Evolutionary conservation across 1,140 invertebrate genomes (phyloP).

Genomic region (Diprion similis): DNA sequence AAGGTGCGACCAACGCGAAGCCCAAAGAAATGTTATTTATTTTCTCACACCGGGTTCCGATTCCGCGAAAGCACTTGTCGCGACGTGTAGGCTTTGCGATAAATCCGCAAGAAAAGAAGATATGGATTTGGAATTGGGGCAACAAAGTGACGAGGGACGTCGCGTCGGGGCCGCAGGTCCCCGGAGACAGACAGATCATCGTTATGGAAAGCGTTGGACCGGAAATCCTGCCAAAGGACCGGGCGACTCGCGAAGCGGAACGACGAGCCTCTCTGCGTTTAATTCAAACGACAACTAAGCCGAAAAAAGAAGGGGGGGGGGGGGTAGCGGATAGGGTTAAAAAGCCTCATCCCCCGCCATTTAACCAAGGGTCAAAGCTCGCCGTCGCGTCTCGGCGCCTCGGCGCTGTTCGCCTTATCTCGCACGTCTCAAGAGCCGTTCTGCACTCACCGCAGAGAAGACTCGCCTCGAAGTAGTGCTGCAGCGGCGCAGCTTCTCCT

Average conservation of each 20-base stretch:
- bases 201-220: constrained; percentile 37
- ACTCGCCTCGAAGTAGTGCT: background rate
- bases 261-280: background rate
- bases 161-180: background rate
- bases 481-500: no score
- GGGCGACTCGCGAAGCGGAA: background rate
- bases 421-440: background rate
- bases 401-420: no score
- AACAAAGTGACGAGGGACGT: no score
- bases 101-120: no score
- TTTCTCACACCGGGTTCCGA: no score
- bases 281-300: constrained; percentile 1
- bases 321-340: background rate
- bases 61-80: no score
- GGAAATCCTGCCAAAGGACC: constrained; percentile 33
- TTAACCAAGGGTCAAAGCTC: background rate
- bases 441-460: background rate
- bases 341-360: background rate
- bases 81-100: no score
- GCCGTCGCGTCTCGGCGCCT: background rate
- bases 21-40: no score
- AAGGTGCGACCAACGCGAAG: no score
- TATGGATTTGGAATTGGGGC: no score
- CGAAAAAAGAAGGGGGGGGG: background rate
- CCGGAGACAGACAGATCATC: constrained; percentile 35